Evolutionary conservation across 2,113 vertebrate species (phyloP), one percentile per base, ranked within the genome.

Genomic region (Hyperopisus bebe): DNA sequence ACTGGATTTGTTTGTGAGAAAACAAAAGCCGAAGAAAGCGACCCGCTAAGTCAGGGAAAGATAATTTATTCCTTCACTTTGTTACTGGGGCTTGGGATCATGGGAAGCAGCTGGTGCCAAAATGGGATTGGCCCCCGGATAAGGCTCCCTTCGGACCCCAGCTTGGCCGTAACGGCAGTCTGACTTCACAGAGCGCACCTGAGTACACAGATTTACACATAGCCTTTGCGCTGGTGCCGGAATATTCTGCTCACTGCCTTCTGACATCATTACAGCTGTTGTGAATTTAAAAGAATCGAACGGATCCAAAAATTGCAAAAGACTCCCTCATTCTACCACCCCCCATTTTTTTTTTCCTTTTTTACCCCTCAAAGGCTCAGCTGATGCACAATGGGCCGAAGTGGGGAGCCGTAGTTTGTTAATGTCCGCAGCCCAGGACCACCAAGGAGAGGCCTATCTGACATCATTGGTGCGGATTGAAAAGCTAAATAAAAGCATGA

Each of bases 251-350:
- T 93, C 92, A 92, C 92, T 94, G 94, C 91, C 86, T 93, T 88
- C 92, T 95, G 95, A 96, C 94, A 95, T 96, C 95, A 95, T 93
- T 93, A 93, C 95, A 96, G 95, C 95, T 96, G 95, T 93, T 95
- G 94, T 92, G 94, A 94, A 95, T 95, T 95, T 94, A 93, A 91
- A 89, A 91, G 90, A 93, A 92, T 90, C 91, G 87, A 91, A 90
- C 88, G 87, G 51, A 85, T 88, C 91, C 44, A 90, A 90, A 90
- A 91, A 90, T 84, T 24, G 86, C 86, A 19, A 50, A 90, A 84
- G 82, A 91, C n/a, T 90, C 17, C 53, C 17, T 89, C 70, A 89
- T 62, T 53, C 80, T 89, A 42, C 87, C 39, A 42, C 55, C 55
- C 85, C 50, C 87, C 85, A 88, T 77, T 87, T 88, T 82, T 92